Evolutionary conservation across 2,888 invertebrate species (phyloP).

Genomic region (Sericinus montela): DNA sequence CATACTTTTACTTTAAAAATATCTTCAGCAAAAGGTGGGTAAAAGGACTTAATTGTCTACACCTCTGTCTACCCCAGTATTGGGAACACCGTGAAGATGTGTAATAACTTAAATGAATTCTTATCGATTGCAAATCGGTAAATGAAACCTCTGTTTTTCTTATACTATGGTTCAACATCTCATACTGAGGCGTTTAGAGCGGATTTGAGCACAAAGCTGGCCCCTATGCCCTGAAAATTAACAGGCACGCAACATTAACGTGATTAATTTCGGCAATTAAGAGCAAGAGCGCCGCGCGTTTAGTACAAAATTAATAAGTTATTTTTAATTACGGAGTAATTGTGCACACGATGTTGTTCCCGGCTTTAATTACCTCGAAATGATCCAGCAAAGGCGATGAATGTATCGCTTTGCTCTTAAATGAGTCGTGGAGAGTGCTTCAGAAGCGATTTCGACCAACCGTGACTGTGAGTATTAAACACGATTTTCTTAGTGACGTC

Average conservation of each 20-base stretch:
- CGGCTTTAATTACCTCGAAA: constrained; percentile 47
- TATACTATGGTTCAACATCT: constrained; percentile 22
- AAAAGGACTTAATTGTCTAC: too few species aligned
- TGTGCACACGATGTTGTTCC: constrained; percentile 41
- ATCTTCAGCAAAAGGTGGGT: too few species aligned
- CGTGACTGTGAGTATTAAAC: neutral
- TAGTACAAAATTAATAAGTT: constrained; percentile 72
- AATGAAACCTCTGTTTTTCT: neutral
- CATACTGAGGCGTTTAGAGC: constrained; percentile 31
- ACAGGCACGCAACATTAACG: constrained; percentile 67
- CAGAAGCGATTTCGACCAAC: neutral
- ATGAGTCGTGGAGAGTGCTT: constrained; percentile 5
- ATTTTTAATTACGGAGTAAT: constrained; percentile 76
- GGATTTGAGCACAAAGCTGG: constrained; percentile 54
- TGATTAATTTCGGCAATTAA: constrained; percentile 74
- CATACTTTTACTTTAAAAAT: too few species aligned
- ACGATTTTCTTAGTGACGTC: neutral
- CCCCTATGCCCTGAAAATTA: constrained; percentile 64
- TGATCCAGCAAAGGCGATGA: constrained; percentile 33
- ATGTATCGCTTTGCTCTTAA: constrained; percentile 10
- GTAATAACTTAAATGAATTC: too few species aligned
- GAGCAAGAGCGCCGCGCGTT: constrained; percentile 44
- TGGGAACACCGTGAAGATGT: too few species aligned
- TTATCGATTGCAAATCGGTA: too few species aligned
- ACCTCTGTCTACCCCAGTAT: too few species aligned